phyloP scores from a whole-genome alignment of 2,113 vertebrate species.

The Caracal caracal region DNA sequence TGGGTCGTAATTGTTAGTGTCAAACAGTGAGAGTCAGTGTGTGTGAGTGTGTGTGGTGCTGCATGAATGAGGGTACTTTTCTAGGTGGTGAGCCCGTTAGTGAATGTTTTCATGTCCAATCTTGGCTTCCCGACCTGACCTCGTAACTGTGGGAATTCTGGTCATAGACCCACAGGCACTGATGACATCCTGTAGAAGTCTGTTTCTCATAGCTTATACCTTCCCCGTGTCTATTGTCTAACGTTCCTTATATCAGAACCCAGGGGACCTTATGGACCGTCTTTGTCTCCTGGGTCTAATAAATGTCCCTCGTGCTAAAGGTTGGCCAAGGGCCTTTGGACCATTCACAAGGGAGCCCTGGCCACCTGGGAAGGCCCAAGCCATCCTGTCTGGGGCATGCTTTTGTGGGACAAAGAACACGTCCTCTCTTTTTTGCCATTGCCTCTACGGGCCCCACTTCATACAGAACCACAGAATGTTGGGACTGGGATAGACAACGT shows the following conservation, averaged over 20 bases:
- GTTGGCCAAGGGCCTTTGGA: not conserved
- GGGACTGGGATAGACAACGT: not conserved
- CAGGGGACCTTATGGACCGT: not conserved
- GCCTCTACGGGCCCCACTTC: not conserved
- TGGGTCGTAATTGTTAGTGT: not conserved
- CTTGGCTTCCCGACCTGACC: not conserved
- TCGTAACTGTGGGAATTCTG: not conserved
- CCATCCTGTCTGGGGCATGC: not conserved
- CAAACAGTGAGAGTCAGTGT: not conserved
- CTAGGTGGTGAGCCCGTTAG: not conserved
- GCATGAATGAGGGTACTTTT: not conserved
- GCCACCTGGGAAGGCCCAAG: not conserved
- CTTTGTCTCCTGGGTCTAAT: not conserved
- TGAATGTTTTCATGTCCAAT: not conserved
- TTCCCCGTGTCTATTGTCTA: not conserved
- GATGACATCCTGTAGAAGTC: not conserved
- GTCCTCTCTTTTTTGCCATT: not conserved
- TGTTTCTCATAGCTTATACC: not conserved
- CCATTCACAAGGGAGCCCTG: not conserved
- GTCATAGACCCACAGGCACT: not conserved
- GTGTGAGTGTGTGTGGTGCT: not conserved
- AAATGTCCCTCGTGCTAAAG: not conserved
- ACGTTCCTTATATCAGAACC: not conserved
- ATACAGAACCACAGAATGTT: not conserved
- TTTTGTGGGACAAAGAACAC: not conserved